Evolutionary conservation across 2,888 invertebrate species (phyloP).

Genomic region (Coelopa pilipes): DNA sequence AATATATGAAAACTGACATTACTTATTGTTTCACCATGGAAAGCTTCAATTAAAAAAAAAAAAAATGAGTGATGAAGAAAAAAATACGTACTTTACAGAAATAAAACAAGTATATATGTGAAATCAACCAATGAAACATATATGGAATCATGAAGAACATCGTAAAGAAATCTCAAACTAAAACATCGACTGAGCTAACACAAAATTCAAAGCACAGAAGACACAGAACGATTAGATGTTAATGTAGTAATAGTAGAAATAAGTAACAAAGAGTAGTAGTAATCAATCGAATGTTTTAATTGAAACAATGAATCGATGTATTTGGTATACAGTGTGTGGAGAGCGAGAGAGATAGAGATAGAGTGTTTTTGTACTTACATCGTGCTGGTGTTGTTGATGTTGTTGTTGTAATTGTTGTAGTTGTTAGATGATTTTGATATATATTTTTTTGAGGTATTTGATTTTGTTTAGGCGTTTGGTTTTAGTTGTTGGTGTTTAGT

Average conservation of each 20-base stretch:
- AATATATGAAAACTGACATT: too few relatives aligned
- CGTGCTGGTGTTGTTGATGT: constrained; percentile 65
- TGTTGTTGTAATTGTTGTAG: constrained; percentile 60
- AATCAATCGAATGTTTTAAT: not conserved
- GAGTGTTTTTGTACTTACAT: constrained; percentile 66
- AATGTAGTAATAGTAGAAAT: not conserved
- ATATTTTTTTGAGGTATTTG: constrained; percentile 24
- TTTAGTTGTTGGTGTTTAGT: constrained; percentile 36
- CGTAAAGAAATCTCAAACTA: not conserved
- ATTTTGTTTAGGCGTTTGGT: constrained; percentile 31
- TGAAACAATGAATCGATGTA: constrained; percentile 3
- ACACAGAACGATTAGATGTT: constrained; percentile 16
- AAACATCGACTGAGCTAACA: not conserved
- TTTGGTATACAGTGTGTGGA: constrained; percentile 48
- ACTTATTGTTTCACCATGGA: too few relatives aligned
- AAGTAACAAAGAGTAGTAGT: not conserved
- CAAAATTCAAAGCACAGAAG: constrained; percentile 15
- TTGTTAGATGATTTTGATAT: constrained; percentile 46
- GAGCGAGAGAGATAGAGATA: constrained; percentile 48
- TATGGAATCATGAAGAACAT: too few relatives aligned
- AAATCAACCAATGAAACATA: too few relatives aligned
- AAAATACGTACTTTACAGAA: too few relatives aligned
- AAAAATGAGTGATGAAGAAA: constrained; percentile 5
- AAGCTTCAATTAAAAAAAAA: not conserved
- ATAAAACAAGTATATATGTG: too few relatives aligned